phyloP scores from a whole-genome alignment of 2,888 invertebrate genomes.

The Lamellibrachia satsuma region DNA sequence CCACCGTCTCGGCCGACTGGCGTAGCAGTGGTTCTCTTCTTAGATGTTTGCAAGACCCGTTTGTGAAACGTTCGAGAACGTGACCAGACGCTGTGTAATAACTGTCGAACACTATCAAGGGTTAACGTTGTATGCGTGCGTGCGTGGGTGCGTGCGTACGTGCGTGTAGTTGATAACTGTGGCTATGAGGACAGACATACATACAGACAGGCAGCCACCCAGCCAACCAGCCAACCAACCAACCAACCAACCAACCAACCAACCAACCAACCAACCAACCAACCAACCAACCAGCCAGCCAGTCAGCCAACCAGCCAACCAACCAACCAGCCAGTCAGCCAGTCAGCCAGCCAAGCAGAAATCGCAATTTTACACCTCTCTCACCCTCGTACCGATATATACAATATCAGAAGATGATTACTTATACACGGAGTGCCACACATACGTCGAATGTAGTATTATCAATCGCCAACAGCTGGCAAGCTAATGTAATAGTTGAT shows the following conservation, averaged over 20 bases:
- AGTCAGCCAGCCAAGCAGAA: not conserved
- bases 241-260: too few relatives aligned
- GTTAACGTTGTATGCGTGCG: not conserved
- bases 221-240: too few relatives aligned
- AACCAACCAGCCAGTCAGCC: not conserved
- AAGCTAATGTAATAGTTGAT: not conserved
- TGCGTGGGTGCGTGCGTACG: too few relatives aligned
- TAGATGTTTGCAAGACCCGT: not conserved
- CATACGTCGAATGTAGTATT: not conserved
- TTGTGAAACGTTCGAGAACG: not conserved
- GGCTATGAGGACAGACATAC: too few relatives aligned
- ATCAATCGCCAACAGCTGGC: not conserved
- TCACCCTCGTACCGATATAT: not conserved
- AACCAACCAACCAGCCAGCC: too few relatives aligned
- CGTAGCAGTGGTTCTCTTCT: not conserved
- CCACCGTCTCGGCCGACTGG: not conserved
- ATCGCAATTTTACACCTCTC: not conserved
- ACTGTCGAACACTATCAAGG: not conserved
- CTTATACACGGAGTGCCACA: not conserved
- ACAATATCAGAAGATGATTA: not conserved
- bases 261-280: not conserved
- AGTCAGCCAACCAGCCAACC: not conserved
- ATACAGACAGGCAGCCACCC: too few relatives aligned
- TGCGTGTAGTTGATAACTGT: too few relatives aligned
- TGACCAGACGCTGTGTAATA: not conserved